A percentile compares a stretch with the other conserved stretches of the same genome.
Conservation (phyloP, 2,888 invertebrate species). For the Marasmarcha lunaedactyla region DNA sequence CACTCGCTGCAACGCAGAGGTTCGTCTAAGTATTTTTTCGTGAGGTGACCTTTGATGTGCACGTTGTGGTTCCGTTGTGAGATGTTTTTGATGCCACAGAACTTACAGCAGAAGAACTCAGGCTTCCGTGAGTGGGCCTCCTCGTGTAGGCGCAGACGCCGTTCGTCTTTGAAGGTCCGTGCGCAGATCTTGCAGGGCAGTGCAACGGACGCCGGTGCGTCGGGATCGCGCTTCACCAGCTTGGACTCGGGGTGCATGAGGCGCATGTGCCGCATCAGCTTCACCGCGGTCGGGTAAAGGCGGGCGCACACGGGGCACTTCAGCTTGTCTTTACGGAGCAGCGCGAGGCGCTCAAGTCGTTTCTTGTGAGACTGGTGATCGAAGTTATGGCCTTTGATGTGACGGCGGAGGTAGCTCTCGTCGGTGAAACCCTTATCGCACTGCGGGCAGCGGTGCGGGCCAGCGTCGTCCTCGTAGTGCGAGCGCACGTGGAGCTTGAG, state of each 20-base stretch:
- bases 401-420: slow-evolving; percentile 55
- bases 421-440: slow-evolving; percentile 67
- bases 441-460: slow-evolving; percentile 57
- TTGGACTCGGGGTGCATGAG: slow-evolving; percentile 60
- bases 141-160: slow-evolving; percentile 42
- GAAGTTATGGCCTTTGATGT: slow-evolving; percentile 66
- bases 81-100: slow-evolving; percentile 53
- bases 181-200: slow-evolving; percentile 58
- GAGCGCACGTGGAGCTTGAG: slow-evolving; percentile 53
- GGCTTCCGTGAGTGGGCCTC: slow-evolving; percentile 52
- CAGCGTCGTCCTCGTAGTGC: slow-evolving; percentile 63
- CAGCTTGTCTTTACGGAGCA: slow-evolving; percentile 47
- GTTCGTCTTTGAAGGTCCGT: slow-evolving; percentile 47
- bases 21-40: slow-evolving; percentile 44
- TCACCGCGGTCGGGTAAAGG: slow-evolving; percentile 47
- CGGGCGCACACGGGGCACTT: slow-evolving; percentile 58
- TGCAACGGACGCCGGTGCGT: slow-evolving; percentile 45
- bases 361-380: slow-evolving; percentile 50
- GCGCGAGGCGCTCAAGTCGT: slow-evolving; percentile 40
- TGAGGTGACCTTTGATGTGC: slow-evolving; percentile 53
- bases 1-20: slow-evolving; percentile 54
- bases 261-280: slow-evolving; percentile 54
- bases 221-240: slow-evolving; percentile 63
- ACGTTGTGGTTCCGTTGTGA: slow-evolving; percentile 48
- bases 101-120: slow-evolving; percentile 55